phyloP scores from a whole-genome alignment of 2,113 vertebrate species.

The Phalacrocorax aristotelis region DNA sequence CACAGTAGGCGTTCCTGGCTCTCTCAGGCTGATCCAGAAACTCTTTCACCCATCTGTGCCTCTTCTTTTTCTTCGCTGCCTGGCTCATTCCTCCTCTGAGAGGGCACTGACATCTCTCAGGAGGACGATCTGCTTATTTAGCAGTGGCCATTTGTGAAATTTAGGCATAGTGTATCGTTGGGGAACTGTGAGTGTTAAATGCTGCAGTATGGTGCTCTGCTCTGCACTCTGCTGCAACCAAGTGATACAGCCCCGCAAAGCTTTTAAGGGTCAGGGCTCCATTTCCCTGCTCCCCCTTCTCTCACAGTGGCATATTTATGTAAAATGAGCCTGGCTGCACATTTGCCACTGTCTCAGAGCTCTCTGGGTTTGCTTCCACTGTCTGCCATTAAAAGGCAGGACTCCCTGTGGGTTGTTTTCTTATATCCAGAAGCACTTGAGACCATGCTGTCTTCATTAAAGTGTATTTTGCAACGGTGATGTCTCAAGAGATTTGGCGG shows the following conservation, averaged over 20 bases:
- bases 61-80: fast-evolving
- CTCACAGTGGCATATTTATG: neutral
- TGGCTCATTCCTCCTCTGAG: neutral
- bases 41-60: neutral
- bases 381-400: neutral
- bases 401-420: neutral
- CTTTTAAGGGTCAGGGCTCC: neutral
- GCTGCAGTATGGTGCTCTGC: neutral
- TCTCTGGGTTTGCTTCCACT: neutral
- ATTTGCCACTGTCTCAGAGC: neutral
- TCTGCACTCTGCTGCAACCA: neutral
- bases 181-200: neutral
- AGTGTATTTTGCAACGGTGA: neutral
- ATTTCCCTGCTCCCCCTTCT: neutral
- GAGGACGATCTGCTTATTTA: neutral
- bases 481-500: neutral
- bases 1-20: fast-evolving
- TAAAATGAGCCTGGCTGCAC: neutral
- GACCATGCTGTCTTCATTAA: neutral
- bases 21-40: neutral
- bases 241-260: neutral
- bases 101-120: neutral
- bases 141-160: neutral
- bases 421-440: neutral
- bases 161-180: neutral